Percentiles rank a stretch among this genome's conserved stretches.
Conservation (phyloP, 2,113 vertebrate genomes). For the Rhinolophus ferrumequinum region DNA sequence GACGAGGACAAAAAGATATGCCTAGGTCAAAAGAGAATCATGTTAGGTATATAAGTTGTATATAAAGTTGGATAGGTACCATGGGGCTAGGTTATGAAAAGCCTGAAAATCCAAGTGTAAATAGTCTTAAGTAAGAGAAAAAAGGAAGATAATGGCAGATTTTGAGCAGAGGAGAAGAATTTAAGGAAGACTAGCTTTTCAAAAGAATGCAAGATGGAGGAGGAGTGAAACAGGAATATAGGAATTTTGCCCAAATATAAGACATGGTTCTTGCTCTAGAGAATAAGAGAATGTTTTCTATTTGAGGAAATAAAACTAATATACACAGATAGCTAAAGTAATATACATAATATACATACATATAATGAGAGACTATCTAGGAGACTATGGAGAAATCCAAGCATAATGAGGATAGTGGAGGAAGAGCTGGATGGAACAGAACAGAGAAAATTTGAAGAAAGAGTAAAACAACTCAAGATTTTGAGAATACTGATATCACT, state of each 20-base stretch:
- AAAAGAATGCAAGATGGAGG: background rate
- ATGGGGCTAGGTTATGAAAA: background rate
- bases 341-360: too few relatives aligned
- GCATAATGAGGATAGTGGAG: background rate
- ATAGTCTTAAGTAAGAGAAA: constrained; percentile 26
- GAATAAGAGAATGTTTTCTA: constrained; percentile 50
- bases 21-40: background rate
- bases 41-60: background rate
- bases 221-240: background rate
- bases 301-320: constrained; percentile 57
- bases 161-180: constrained; percentile 37
- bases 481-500: background rate
- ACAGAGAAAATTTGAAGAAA: constrained; percentile 20
- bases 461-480: constrained; percentile 16
- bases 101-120: background rate
- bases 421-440: background rate
- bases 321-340: background rate
- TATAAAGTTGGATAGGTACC: background rate
- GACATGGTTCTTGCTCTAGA: background rate
- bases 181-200: constrained; percentile 20
- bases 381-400: background rate
- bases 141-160: constrained; percentile 22
- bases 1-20: background rate
- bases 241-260: background rate
- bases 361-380: background rate